These are phyloP conservation scores for Sycophila sp. DNA, from an alignment of 1,140 invertebrate genomes.

Conservation along the genomic window DNA sequence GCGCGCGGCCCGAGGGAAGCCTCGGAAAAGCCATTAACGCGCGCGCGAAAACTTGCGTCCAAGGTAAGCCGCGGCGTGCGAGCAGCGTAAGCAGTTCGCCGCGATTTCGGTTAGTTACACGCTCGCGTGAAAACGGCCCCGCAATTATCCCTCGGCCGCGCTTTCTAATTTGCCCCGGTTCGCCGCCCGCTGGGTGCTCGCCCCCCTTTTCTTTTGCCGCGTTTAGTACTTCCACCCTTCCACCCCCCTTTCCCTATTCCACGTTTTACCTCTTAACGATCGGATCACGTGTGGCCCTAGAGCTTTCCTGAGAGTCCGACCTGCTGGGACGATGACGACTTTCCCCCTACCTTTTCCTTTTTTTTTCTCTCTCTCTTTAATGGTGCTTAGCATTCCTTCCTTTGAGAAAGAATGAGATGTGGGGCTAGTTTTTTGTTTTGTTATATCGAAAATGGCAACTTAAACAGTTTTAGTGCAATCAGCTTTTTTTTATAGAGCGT, in stretches of 20 bases:
- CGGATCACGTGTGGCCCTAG: background rate
- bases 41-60: constrained; percentile 3
- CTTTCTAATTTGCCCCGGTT: constrained; percentile 21
- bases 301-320: no score
- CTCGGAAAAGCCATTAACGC: constrained; percentile 20
- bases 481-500: no score
- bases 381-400: no score
- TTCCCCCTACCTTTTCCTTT: no score
- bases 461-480: no score
- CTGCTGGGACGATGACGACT: no score
- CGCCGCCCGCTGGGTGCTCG: background rate
- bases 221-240: background rate
- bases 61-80: background rate
- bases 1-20: no score
- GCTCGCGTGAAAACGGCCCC: constrained; percentile 16
- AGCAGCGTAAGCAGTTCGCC: constrained; percentile 1
- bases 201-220: background rate
- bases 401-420: no score
- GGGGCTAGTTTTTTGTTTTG: no score
- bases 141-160: constrained; percentile 24
- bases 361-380: no score
- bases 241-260: background rate
- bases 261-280: background rate
- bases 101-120: constrained; percentile 24
- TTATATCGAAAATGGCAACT: no score